Evolutionary conservation across 2,888 invertebrate species (phyloP).

Genomic region (Hypomecis atomaria): DNA sequence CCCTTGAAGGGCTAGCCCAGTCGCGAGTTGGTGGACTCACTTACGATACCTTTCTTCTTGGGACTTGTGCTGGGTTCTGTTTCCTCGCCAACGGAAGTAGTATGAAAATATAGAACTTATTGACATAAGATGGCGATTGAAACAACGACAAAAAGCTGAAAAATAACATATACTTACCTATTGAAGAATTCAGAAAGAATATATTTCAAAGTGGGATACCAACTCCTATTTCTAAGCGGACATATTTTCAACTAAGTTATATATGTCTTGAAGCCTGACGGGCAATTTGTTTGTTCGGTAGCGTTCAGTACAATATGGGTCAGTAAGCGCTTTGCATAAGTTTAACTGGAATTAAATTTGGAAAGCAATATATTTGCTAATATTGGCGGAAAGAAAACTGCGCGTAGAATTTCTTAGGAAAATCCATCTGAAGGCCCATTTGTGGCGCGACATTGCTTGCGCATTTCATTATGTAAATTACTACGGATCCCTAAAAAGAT

Average conservation of each 20-base stretch:
- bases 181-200: background rate
- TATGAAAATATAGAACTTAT: too few species aligned
- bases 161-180: too few species aligned
- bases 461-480: too few species aligned
- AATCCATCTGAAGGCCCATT: background rate
- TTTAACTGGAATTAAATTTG: constrained; percentile 5
- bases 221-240: background rate
- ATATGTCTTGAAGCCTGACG: background rate
- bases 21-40: too few species aligned
- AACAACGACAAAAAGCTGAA: too few species aligned
- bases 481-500: background rate
- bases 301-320: constrained; percentile 16
- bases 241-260: background rate
- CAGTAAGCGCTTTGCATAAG: constrained; percentile 11
- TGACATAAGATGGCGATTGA: too few species aligned
- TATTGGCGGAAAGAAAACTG: background rate
- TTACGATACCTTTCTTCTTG: too few species aligned
- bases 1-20: too few species aligned
- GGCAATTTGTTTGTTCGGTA: too few species aligned
- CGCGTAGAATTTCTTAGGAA: background rate
- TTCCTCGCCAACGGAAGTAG: too few species aligned
- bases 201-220: background rate
- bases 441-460: too few species aligned
- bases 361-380: constrained; percentile 20
- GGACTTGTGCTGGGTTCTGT: too few species aligned